Conservation (phyloP, 2,888 invertebrate species). For the Mayetiola destructor region DNA sequence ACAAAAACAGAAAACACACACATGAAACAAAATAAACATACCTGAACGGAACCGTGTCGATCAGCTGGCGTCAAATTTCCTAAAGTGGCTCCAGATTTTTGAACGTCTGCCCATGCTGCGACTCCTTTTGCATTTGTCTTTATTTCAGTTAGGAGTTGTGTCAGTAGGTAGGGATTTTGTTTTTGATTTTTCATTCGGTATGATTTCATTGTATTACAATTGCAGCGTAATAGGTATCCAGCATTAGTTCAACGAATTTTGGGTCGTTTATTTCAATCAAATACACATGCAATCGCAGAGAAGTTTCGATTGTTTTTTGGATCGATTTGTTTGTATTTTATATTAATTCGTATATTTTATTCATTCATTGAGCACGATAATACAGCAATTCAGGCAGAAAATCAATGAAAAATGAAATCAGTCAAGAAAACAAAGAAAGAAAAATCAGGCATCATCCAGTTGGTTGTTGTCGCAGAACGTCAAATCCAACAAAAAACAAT, state of each 20-base stretch:
- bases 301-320: too few relatives aligned
- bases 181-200: conserved; percentile 1
- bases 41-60: conserved; percentile 94
- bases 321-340: too few relatives aligned
- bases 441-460: too few relatives aligned
- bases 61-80: conserved; percentile 87
- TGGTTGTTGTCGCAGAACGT: too few relatives aligned
- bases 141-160: not conserved
- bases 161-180: not conserved
- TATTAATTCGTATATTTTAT: too few relatives aligned
- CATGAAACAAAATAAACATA: conserved; percentile 41
- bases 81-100: conserved; percentile 61
- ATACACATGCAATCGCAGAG: conserved; percentile 17
- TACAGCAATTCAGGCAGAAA: too few relatives aligned
- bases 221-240: too few relatives aligned
- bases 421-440: too few relatives aligned
- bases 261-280: conserved; percentile 10
- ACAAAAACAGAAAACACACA: conserved; percentile 36
- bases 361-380: too few relatives aligned
- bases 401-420: too few relatives aligned
- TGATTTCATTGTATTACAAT: conserved; percentile 16
- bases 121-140: conserved; percentile 49
- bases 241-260: too few relatives aligned
- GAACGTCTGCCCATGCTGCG: conserved; percentile 71
- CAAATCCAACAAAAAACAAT: too few relatives aligned